A percentile compares a stretch with the other conserved stretches of the same genome.
Conservation (phyloP, 92 coral and sea anemone genomes). For the Zoanthus gigantus region DNA sequence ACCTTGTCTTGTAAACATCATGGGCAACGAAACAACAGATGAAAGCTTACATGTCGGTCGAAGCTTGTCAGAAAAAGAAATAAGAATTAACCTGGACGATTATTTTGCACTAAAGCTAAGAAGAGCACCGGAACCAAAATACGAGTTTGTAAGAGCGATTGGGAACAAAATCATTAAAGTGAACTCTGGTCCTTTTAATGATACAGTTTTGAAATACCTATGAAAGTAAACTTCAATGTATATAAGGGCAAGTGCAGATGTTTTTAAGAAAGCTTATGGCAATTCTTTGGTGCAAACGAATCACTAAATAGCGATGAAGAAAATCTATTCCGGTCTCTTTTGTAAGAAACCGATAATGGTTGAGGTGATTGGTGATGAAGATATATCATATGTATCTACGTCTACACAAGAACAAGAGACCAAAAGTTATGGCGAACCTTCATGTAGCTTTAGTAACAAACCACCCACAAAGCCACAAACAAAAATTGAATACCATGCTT, state of each 20-base stretch:
- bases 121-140: constrained; percentile 50
- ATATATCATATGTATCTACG: not conserved
- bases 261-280: constrained; percentile 39
- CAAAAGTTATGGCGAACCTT: not conserved
- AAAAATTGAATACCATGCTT: constrained; percentile 16
- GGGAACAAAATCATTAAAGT: constrained; percentile 59
- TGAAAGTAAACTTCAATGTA: constrained; percentile 66
- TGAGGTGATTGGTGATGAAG: not conserved
- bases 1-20: too few relatives aligned
- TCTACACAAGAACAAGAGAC: constrained; percentile 8
- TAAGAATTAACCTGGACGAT: too few relatives aligned
- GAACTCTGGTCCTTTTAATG: constrained; percentile 54
- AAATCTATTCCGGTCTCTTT: constrained; percentile 8
- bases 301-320: constrained; percentile 25
- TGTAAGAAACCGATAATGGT: constrained; percentile 3
- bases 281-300: constrained; percentile 30
- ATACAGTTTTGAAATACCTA: constrained; percentile 56
- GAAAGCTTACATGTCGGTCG: too few relatives aligned
- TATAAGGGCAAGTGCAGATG: constrained; percentile 40
- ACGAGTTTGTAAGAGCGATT: constrained; percentile 64
- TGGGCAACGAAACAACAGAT: too few relatives aligned
- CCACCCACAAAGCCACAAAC: constrained; percentile 17
- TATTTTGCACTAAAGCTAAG: not conserved
- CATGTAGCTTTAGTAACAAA: constrained; percentile 9
- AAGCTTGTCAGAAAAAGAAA: too few relatives aligned